Conservation (phyloP, 1,140 invertebrate genomes). For the Hyphantria cunea region DNA sequence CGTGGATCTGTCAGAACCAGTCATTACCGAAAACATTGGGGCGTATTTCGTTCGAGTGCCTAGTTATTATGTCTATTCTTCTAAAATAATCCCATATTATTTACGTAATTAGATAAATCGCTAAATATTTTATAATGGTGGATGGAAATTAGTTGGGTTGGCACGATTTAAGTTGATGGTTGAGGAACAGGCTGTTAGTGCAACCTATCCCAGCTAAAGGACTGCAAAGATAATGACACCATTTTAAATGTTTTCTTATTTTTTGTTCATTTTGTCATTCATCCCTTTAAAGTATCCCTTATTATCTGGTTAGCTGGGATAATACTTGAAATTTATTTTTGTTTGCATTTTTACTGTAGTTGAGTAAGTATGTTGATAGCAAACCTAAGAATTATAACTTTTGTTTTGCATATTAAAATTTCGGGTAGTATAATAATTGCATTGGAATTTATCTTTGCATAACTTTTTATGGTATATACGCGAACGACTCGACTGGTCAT, state of each 20-base stretch:
- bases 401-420: no score
- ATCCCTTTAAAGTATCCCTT: constrained; percentile 29
- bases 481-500: no score
- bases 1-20: constrained; percentile 63
- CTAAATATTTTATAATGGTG: constrained; percentile 80
- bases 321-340: no score
- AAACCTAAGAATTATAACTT: no score
- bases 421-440: no score
- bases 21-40: constrained; percentile 76
- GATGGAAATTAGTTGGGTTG: constrained; percentile 56
- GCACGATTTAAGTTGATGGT: constrained; percentile 56
- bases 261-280: constrained; percentile 45
- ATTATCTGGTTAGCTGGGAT: constrained; percentile 53
- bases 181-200: constrained; percentile 48
- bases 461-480: no score
- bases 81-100: constrained; percentile 75
- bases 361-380: no score
- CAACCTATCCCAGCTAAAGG: constrained; percentile 34
- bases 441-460: no score
- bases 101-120: constrained; percentile 77
- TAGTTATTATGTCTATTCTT: constrained; percentile 76
- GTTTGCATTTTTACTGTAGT: no score
- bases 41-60: constrained; percentile 73
- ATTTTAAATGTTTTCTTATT: constrained; percentile 47
- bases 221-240: constrained; percentile 44